These are phyloP conservation scores for Andrena dorsata DNA, from an alignment of 2,888 invertebrate genomes.

Conservation along the genomic window DNA sequence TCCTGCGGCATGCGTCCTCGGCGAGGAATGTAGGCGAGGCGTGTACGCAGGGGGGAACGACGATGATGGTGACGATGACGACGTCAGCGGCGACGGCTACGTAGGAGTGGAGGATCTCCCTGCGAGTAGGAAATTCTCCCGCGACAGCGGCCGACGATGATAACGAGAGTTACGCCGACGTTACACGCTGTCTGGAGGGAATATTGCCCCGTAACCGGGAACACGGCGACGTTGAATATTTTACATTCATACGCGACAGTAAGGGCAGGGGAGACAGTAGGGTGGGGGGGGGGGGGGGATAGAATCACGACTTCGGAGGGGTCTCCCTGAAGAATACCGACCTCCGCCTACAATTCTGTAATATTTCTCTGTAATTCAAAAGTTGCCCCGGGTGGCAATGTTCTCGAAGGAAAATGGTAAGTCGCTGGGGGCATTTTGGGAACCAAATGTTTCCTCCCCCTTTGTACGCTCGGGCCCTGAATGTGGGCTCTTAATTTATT, in stretches of 20 bases:
- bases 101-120: background rate
- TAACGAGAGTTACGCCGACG: conserved; percentile 62
- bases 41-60: conserved; percentile 7
- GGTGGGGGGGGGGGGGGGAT: background rate
- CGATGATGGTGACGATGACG: conserved; percentile 10
- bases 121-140: conserved; percentile 21
- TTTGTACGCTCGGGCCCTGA: too few relatives aligned
- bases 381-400: too few relatives aligned
- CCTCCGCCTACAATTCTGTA: background rate
- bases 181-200: conserved; percentile 59
- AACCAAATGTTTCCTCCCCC: too few relatives aligned
- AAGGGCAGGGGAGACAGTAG: conserved; percentile 1
- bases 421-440: too few relatives aligned
- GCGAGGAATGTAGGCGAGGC: conserved; percentile 14
- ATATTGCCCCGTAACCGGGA: conserved; percentile 52
- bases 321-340: conserved; percentile 24
- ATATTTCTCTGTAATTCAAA: background rate
- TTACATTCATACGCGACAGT: conserved; percentile 54
- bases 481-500: background rate
- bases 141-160: conserved; percentile 52
- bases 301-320: conserved; percentile 11
- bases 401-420: too few relatives aligned
- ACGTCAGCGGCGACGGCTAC: conserved; percentile 1
- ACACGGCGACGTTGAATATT: conserved; percentile 64
- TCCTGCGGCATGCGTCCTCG: conserved; percentile 50